Evolutionary conservation across 2,888 invertebrate genomes (phyloP).

Genomic region (Lamproptera curius): DNA sequence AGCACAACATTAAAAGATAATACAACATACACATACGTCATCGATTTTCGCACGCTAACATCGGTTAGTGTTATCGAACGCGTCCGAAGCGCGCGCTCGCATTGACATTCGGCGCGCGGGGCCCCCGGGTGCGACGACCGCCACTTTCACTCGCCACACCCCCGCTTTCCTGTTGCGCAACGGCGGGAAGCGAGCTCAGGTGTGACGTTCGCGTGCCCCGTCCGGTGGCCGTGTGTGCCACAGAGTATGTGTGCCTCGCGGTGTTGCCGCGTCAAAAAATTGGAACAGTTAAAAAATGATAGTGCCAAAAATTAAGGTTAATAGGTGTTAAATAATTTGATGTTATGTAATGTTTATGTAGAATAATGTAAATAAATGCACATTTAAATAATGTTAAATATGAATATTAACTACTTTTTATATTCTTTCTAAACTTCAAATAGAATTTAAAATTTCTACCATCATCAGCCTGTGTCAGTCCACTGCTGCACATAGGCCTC

Average conservation of each 20-base stretch:
- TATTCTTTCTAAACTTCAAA: no score
- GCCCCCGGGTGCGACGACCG: constrained; percentile 31
- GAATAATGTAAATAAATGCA: no score
- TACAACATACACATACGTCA: background rate
- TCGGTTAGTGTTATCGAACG: constrained; percentile 8
- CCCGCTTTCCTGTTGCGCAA: constrained; percentile 39
- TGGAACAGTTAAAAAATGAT: no score
- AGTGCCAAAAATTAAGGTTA: no score
- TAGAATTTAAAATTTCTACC: no score
- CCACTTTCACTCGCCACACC: constrained; percentile 39
- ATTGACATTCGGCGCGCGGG: constrained; percentile 37
- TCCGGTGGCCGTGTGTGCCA: background rate
- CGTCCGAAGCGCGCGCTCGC: constrained; percentile 21
- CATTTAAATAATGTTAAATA: no score
- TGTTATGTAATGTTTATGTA: no score
- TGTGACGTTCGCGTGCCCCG: constrained; percentile 15
- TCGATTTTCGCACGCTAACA: constrained; percentile 1
- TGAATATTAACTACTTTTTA: no score
- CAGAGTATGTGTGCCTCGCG: background rate
- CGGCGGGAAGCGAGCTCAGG: constrained; percentile 28
- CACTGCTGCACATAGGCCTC: no score
- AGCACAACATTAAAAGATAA: no score
- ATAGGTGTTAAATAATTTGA: no score
- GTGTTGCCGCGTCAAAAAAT: background rate
- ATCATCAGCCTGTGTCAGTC: no score